phyloP scores from a whole-genome alignment of 2,888 invertebrate genomes.

The Agriopis leucophaearia region DNA sequence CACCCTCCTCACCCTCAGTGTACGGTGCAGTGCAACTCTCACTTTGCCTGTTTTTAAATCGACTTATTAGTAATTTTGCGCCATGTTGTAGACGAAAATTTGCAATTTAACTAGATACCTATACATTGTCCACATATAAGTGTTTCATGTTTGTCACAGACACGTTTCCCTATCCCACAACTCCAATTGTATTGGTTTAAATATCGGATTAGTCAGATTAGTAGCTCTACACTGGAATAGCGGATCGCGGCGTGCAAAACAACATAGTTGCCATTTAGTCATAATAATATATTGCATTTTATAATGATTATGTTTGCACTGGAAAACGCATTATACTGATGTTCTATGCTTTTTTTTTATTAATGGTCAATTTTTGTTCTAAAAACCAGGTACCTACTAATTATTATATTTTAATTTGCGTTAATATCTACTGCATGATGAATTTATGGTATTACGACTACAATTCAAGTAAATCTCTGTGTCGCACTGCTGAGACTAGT shows the following conservation, averaged over 20 bases:
- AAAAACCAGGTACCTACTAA: not conserved
- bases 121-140: too few species aligned
- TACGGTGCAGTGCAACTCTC: too few species aligned
- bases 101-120: too few species aligned
- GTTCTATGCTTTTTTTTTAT: too few species aligned
- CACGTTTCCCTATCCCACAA: not conserved
- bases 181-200: not conserved
- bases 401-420: too few species aligned
- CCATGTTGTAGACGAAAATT: too few species aligned
- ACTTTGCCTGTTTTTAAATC: too few species aligned
- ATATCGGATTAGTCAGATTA: not conserved
- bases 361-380: not conserved
- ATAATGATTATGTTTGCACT: not conserved
- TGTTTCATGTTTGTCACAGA: not conserved
- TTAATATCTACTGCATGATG: not conserved
- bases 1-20: too few species aligned
- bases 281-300: not conserved
- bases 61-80: too few species aligned
- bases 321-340: not conserved
- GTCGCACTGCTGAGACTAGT: too few species aligned
- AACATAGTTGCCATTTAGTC: not conserved
- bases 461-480: too few species aligned
- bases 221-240: too few species aligned
- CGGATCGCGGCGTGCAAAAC: not conserved
- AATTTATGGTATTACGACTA: constrained; percentile 24